Evolutionary conservation across 1,140 invertebrate genomes (phyloP).

Genomic region (Bombus confusus): DNA sequence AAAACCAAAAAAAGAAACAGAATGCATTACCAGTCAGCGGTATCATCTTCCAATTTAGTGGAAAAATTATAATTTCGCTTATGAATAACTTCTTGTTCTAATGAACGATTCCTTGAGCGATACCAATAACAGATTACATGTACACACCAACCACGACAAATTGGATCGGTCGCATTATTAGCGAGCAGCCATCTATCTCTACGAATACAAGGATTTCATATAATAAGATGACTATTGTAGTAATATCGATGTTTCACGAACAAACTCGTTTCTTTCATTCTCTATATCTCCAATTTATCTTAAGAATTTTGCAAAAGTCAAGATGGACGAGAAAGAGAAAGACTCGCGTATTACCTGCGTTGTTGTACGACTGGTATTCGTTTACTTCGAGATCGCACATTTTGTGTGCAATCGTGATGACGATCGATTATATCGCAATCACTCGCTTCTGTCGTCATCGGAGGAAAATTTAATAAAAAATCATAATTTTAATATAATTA

Average conservation of each 20-base stretch:
- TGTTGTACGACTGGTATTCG: constrained; percentile 7
- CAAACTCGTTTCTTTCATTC: neutral
- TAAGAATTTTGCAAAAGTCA: neutral
- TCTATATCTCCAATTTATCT: neutral
- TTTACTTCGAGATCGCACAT: neutral
- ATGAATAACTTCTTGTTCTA: neutral
- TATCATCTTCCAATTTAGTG: neutral
- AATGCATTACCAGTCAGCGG: neutral
- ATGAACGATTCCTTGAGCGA: constrained; percentile 29
- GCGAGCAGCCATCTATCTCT: constrained; percentile 61
- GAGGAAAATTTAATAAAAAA: neutral
- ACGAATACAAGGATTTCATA: constrained; percentile 77
- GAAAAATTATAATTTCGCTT: neutral
- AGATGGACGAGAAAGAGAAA: neutral
- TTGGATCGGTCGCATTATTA: constrained; percentile 40
- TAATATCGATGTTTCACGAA: constrained; percentile 39
- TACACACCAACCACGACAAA: constrained; percentile 64
- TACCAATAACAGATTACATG: constrained; percentile 64
- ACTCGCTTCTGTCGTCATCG: neutral
- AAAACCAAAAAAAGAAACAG: neutral
- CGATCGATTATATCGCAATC: neutral
- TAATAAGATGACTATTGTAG: constrained; percentile 72
- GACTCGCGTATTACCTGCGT: neutral
- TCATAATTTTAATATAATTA: neutral
- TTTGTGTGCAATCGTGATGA: neutral